Base-by-base conservation (phyloP, 2,797 vertebrate species). In the Gymnodraco acuticeps region DNA sequence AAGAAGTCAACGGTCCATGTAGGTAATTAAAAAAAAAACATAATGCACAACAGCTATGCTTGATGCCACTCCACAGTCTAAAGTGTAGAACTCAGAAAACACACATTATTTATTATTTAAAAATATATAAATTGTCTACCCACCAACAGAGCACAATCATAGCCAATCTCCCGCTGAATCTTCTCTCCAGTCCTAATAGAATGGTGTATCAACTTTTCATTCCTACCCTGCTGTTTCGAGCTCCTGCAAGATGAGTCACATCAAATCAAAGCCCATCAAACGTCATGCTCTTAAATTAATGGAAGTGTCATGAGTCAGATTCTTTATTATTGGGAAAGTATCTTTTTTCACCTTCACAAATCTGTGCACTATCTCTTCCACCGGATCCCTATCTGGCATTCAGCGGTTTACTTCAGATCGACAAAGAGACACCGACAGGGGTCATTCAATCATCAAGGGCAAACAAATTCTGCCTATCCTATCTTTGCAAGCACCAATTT, bases 171-270 rank as follows among this genome's bases (percentile, higher is more conserved):
- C 63, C n/a, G 16, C 62, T 20, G 70, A 73, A 77, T 84, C 75
- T 60, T 66, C 56, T 68, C 61, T 55, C 17, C 43, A 55, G 46
- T 75, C 64, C 69, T 82, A 71, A 81, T 80, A 75, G 73, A 0
- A 1, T 8, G 15, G 23, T 56, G 15, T 63, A 88, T 83, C 2
- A 67, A 87, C 88, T 83, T 85, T 73, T 78, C 71, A 88, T 84
- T 78, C 74, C 48, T 80, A 64, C 64, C 79, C 75, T 27, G 87
- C 81, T 65, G 81, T 78, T 46, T 79, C 20, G 50, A 55, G 83
- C 74, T 78, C 65, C 70, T 60, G 52, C 27, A 10, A 73, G 82
- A 91, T 83, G 90, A 93, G 83, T 93, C 92, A 87, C 69, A 81
- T 81, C 81, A 79, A 88, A 80, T 92, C 82, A 85, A 76, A 80